Conservation (phyloP, 2,888 invertebrate species). For the Cheilosia soror region DNA sequence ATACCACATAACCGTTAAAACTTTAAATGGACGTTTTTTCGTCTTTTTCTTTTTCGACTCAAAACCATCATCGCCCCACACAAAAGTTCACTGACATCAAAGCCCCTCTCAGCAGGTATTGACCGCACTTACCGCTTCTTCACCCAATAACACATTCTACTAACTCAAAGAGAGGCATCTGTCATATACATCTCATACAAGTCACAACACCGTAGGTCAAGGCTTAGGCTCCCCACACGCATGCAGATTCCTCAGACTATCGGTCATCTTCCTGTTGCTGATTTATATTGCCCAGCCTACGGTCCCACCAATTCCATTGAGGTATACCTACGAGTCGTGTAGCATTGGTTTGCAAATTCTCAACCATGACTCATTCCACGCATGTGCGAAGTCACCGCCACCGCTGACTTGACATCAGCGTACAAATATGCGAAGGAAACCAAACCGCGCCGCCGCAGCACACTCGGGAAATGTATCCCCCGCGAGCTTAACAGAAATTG, state of each 20-base stretch:
- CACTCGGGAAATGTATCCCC: slow-evolving; percentile 10
- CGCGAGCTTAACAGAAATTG: slow-evolving; percentile 40
- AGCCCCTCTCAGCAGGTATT: slow-evolving; percentile 1
- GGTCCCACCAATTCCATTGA: slow-evolving; percentile 13
- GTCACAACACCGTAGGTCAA: slow-evolving; percentile 64
- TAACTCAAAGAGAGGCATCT: slow-evolving; percentile 30
- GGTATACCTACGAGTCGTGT: slow-evolving; percentile 4
- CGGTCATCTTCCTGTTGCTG: slow-evolving; percentile 54
- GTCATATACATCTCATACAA: background rate
- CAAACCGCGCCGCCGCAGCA: too few relatives aligned
- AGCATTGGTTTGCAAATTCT: slow-evolving; percentile 17
- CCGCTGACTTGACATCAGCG: slow-evolving; percentile 60
- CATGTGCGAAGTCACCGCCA: slow-evolving; percentile 33
- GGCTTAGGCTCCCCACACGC: slow-evolving; percentile 41
- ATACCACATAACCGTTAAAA: too few relatives aligned
- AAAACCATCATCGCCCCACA: background rate
- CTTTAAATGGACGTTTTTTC: too few relatives aligned
- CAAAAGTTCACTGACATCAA: slow-evolving; percentile 50
- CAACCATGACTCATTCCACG: slow-evolving; percentile 45
- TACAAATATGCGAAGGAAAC: slow-evolving; percentile 65
- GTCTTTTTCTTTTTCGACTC: too few relatives aligned
- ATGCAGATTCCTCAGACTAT: slow-evolving; percentile 37
- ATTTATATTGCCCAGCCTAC: slow-evolving; percentile 38
- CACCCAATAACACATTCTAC: slow-evolving; percentile 68
- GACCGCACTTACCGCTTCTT: slow-evolving; percentile 32